Evolutionary conservation across 2,797 vertebrate species (phyloP).

Genomic region (Hoplostethus atlanticus): DNA sequence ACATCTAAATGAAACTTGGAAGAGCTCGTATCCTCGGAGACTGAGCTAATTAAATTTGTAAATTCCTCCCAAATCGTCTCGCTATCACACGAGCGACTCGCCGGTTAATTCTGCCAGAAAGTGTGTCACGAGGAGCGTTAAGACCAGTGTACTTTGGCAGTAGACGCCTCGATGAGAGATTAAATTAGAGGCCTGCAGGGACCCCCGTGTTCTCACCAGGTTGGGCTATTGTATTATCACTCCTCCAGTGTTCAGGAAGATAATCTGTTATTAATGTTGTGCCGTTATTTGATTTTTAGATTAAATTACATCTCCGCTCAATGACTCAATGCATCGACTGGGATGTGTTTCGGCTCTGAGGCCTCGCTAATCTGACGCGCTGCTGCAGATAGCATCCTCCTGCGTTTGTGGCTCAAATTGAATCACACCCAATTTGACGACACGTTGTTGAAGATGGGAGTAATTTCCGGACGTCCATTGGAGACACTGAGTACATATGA

Average conservation of each 20-base stretch:
- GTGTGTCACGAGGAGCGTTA: conserved; percentile 66
- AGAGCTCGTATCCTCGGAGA: conserved; percentile 70
- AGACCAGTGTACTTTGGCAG: conserved; percentile 65
- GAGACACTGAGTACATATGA: conserved; percentile 2
- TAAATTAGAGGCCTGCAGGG: conserved; percentile 41
- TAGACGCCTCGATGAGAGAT: conserved; percentile 40
- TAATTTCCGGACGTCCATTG: conserved; percentile 21
- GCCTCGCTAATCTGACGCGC: conserved; percentile 63
- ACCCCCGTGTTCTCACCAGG: conserved; percentile 35
- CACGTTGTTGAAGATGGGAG: conserved; percentile 17
- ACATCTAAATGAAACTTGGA: conserved; percentile 79
- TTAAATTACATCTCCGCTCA: conserved; percentile 56
- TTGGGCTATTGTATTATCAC: conserved; percentile 41
- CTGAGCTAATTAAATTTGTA: conserved; percentile 78
- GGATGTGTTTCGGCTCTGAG: conserved; percentile 43
- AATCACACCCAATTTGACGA: conserved; percentile 49
- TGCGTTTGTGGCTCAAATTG: conserved; percentile 43
- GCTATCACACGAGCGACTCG: conserved; percentile 56
- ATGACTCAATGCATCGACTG: conserved; percentile 41
- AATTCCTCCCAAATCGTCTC: conserved; percentile 75
- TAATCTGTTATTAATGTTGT: conserved; percentile 67
- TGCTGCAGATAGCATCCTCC: conserved; percentile 45
- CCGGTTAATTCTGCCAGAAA: conserved; percentile 66
- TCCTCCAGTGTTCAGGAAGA: conserved; percentile 28
- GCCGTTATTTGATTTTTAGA: conserved; percentile 66